Conservation (phyloP, 2,888 invertebrate species). For the Clivina fossor region DNA sequence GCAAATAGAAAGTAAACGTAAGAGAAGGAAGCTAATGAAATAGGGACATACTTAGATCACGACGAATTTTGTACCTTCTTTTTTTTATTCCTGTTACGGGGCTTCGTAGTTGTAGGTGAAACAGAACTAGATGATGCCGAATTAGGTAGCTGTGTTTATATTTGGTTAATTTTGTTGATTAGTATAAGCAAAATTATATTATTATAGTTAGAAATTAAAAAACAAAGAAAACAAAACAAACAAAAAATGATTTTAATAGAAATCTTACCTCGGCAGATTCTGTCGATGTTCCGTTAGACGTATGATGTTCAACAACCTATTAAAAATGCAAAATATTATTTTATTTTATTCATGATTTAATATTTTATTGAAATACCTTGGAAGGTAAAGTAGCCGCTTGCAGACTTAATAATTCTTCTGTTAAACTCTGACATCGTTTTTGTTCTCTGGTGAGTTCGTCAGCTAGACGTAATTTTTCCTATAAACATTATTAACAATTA, state of each 20-base stretch:
- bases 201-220: no score
- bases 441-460: slow-evolving; percentile 29
- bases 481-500: neutral
- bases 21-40: slow-evolving; percentile 4
- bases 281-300: slow-evolving; percentile 22
- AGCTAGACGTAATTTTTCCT: slow-evolving; percentile 32
- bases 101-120: slow-evolving; percentile 25
- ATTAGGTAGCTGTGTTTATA: slow-evolving; percentile 26
- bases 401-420: slow-evolving; percentile 29
- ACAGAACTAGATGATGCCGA: slow-evolving; percentile 26
- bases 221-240: no score
- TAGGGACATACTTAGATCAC: no score
- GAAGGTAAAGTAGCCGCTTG: slow-evolving; percentile 6
- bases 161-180: no score
- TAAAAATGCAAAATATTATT: slow-evolving; percentile 5
- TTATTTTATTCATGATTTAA: slow-evolving; percentile 2
- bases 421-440: slow-evolving; percentile 29
- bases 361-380: no score
- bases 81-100: slow-evolving; percentile 30
- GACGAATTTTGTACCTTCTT: slow-evolving; percentile 28
- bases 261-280: slow-evolving; percentile 24
- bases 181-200: no score
- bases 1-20: no score
- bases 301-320: slow-evolving; percentile 20
- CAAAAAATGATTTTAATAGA: neutral